Base-by-base conservation (phyloP, 2,888 invertebrate genomes). In the Melanargia galathea region DNA sequence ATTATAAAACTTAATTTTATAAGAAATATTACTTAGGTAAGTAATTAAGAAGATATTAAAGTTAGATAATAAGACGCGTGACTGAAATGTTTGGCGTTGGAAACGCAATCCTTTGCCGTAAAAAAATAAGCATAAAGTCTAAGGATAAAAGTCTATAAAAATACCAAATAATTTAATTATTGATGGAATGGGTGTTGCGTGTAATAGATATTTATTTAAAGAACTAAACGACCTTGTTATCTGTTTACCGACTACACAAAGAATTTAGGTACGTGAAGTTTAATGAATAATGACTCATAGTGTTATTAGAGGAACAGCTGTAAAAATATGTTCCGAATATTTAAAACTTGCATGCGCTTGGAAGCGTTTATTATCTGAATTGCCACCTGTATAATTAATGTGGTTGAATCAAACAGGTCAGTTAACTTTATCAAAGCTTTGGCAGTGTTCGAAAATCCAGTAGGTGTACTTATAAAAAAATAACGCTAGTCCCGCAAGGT, bases 21-120 rank as follows among this genome's bases (percentile, higher is more conserved):
- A 33, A 33, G 4, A 33, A 18, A 30, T 5, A 35, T 52, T 33
- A 8, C 7, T n/a, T n/a, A 26, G 24, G 5, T 26, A 46, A 8
- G 16, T 49, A 49, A 7, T 52, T 33, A 6, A 18, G 5, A 33
- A 33, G 4, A 11, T 52, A 30, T 51, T 26, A 18, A 51, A 8
- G 20, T 13, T 33, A 52, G 46, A 43, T 46, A 7, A 20, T 33
- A 54, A 22, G 70, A 73, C 73, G 78, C 79, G 83, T 81, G 86
- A 86, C 84, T 87, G 85, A 84, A 76, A 74, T 73, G 72, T 77
- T 68, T 73, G 74, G 85, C 87, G 86, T 87, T 87, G 67, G 70
- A 82, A 88, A 88, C 86, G 87, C 84, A 68, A 64, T 76, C 80
- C 78, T 78, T 81, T 81, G 80, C 79, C 80, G 63, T 68, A 66